Percentiles rank a stretch among this genome's conserved stretches.
Evolutionary conservation across 2,888 invertebrate genomes (phyloP).

Genomic region (Chrysomela aeneicollis): DNA sequence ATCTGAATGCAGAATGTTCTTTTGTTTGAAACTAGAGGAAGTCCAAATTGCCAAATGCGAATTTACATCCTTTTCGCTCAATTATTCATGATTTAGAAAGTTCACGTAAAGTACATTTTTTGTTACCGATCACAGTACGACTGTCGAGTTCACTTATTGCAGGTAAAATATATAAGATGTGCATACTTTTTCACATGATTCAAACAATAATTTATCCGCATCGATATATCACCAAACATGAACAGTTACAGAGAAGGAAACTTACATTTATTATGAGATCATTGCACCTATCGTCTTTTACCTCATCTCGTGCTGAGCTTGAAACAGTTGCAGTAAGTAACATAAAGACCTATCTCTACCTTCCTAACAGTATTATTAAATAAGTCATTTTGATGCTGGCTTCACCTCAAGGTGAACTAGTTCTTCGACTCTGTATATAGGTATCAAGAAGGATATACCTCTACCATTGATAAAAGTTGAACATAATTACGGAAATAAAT

Average conservation of each 20-base stretch:
- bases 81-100: constrained; percentile 48
- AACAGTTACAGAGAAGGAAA: constrained; percentile 4
- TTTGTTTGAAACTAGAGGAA: constrained; percentile 45
- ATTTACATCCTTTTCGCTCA: constrained; percentile 45
- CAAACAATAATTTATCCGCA: background rate
- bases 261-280: background rate
- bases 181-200: background rate
- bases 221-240: background rate
- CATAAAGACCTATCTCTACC: constrained; percentile 40
- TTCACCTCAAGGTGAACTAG: constrained; percentile 60
- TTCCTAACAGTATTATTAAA: constrained; percentile 39
- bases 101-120: constrained; percentile 33
- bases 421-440: constrained; percentile 45
- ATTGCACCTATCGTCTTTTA: constrained; percentile 31
- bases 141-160: background rate
- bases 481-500: constrained; percentile 5
- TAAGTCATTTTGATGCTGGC: constrained; percentile 51
- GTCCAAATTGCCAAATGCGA: constrained; percentile 44
- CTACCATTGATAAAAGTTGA: background rate
- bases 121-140: constrained; percentile 29
- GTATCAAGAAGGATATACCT: constrained; percentile 4
- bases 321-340: constrained; percentile 26
- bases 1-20: constrained; percentile 41
- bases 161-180: too few relatives aligned
- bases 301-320: constrained; percentile 43